These are phyloP conservation scores for Phymorhynchus buccinoides DNA, from an alignment of 1,140 invertebrate genomes.

Conservation along the genomic window DNA sequence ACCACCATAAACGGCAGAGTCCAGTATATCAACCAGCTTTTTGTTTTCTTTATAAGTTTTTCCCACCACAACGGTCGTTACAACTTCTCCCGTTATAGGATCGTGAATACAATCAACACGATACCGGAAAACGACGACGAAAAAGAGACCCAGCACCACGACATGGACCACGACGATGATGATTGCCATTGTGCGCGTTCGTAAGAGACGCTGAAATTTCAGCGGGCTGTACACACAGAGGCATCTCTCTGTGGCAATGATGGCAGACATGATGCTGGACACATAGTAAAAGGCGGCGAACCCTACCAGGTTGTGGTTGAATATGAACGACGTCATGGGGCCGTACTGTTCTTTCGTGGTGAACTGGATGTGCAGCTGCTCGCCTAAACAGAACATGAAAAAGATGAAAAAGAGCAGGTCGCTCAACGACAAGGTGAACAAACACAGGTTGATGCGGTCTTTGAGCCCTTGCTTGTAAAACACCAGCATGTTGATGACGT, in stretches of 20 bases:
- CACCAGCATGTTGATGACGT: too few species aligned
- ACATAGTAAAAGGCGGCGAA: not conserved
- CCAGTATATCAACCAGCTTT: not conserved
- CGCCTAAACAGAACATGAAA: too few species aligned
- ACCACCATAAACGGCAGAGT: not conserved
- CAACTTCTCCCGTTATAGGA: not conserved
- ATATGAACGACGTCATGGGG: too few species aligned
- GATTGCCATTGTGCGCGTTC: not conserved
- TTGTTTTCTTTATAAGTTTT: not conserved
- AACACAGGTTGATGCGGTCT: too few species aligned
- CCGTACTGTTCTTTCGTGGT: too few species aligned
- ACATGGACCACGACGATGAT: not conserved
- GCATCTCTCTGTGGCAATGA: slow-evolving; percentile 14
- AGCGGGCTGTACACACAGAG: not conserved
- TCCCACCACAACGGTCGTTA: not conserved
- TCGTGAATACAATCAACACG: not conserved
- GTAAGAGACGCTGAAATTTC: not conserved
- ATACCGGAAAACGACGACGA: not conserved
- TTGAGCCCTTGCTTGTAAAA: too few species aligned
- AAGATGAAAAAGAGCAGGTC: too few species aligned
- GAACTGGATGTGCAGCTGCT: too few species aligned
- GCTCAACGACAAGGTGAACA: too few species aligned
- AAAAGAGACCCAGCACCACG: not conserved
- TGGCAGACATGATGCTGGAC: not conserved
- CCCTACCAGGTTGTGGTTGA: too few species aligned